phyloP scores from a whole-genome alignment of 2,888 invertebrate species.

The Mesorhabditis belari region DNA sequence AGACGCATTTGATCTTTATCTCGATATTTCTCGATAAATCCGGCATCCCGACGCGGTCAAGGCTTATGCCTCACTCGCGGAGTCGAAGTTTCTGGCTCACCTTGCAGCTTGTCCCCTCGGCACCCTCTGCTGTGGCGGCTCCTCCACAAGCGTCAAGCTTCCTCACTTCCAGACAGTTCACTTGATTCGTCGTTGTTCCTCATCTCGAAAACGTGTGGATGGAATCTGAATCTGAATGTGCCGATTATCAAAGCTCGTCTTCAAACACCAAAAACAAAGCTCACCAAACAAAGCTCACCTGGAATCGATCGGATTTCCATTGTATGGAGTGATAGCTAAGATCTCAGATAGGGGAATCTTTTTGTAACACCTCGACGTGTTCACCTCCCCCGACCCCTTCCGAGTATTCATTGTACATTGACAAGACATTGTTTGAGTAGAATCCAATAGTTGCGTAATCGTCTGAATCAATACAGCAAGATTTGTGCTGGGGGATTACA shows the following conservation, averaged over 20 bases:
- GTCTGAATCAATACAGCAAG: constrained; percentile 13
- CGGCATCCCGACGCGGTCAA: no score
- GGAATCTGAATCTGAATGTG: constrained; percentile 29
- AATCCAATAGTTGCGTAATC: constrained; percentile 52
- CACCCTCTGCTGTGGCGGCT: constrained; percentile 27
- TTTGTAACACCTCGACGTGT: constrained; percentile 39
- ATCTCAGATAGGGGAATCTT: constrained; percentile 46
- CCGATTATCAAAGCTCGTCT: no score
- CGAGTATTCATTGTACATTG: constrained; percentile 48
- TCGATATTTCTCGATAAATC: no score
- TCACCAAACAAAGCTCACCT: constrained; percentile 5
- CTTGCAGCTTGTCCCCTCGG: constrained; percentile 25
- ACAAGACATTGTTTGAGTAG: constrained; percentile 41
- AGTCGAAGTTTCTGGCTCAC: no score
- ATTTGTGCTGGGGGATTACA: no score
- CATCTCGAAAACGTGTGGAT: constrained; percentile 53
- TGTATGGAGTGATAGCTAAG: constrained; percentile 41
- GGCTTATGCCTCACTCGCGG: no score
- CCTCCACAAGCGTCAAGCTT: constrained; percentile 39
- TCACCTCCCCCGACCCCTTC: constrained; percentile 30
- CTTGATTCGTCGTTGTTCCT: constrained; percentile 37
- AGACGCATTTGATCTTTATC: no score
- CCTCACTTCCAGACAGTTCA: constrained; percentile 53
- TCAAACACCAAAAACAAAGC: neutral
- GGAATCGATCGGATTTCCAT: constrained; percentile 41